Percentiles rank a stretch among this genome's conserved stretches.
These are phyloP conservation scores for Palaemon carinicauda DNA, from an alignment of 1,140 invertebrate genomes.

Conservation along the genomic window DNA sequence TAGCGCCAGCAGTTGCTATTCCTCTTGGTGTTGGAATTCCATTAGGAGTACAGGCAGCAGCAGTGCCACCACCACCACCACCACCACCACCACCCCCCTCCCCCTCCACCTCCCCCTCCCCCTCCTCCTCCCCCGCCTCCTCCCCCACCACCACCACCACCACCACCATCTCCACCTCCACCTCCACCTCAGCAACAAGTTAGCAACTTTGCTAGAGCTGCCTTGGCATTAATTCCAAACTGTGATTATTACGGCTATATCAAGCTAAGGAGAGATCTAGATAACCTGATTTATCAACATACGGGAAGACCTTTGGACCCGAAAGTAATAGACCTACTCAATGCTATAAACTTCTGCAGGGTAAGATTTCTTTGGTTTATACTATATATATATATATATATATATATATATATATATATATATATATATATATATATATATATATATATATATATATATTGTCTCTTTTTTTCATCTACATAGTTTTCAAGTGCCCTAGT, in stretches of 20 bases:
- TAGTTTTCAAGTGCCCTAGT: no score
- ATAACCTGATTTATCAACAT: neutral
- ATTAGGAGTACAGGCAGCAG: neutral
- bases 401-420: no score
- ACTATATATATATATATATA: no score
- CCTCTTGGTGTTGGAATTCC: neutral
- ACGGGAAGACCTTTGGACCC: slow-evolving; percentile 1
- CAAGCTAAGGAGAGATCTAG: neutral
- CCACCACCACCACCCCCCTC: neutral
- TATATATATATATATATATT: no score
- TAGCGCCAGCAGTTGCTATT: neutral
- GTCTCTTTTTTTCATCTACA: no score
- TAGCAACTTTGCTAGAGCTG: neutral
- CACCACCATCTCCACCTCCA: neutral
- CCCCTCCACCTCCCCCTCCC: neutral
- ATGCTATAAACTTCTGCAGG: slow-evolving; percentile 1
- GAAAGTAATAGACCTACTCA: neutral
- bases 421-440: no score
- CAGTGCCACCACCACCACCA: neutral
- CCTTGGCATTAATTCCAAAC: neutral
- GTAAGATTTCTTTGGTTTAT: no score
- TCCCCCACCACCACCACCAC: neutral
- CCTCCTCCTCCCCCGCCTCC: neutral
- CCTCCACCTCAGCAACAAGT: neutral
- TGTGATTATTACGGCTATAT: neutral